Base-by-base conservation (phyloP, 2,113 vertebrate genomes). In the Scartelaos histophorus region DNA sequence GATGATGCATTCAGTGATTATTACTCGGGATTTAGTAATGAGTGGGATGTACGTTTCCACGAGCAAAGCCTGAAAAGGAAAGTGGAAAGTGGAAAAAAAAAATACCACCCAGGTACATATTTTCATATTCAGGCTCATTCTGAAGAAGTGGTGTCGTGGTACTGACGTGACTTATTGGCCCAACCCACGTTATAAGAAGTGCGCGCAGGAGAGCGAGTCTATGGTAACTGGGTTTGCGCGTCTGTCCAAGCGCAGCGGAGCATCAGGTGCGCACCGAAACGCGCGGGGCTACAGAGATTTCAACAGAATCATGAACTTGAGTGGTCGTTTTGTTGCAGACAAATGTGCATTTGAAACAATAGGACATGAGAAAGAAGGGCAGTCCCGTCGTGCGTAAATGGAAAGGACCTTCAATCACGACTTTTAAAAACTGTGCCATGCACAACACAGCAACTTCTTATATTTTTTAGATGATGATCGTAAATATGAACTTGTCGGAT, bases 401-500 rank as follows among this genome's bases (percentile, higher is more conserved):
- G 34, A 21, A 64, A 43, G 9, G 17, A 43, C 17, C 34, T 64
- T 43, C 17, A 64, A 64, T 35, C 2, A 38, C 34, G 61, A 64
- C 34, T 64, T 38, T 64, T 64, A 43, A 38, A 43, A 43, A 64
- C 61, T 64, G 61, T 64, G 61, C 61, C 61, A 64, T 64, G 34
- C 17, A 19, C 11, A 38, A 43, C 61, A n/a, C 17, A 19, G 34
- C 34, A 34, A 43, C 34, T 38, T 43, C 29, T n/a, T 64, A 9
- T 38, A 21, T 4, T 64, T 64, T 64, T 19, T 19, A n/a, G 35
- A 11, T 66, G 43, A 24, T 4, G 47, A 16, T 16, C 5, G 45
- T n/a, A 65, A 83, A 5, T 66, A 95, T 95, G 94, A 92, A 94
- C 74, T 25, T 46, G 0, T 80, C 72, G 0, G 79, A 53, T 19